Evolutionary conservation across 2,797 vertebrate genomes (phyloP).

Genomic region (Cirrhinus molitorella): DNA sequence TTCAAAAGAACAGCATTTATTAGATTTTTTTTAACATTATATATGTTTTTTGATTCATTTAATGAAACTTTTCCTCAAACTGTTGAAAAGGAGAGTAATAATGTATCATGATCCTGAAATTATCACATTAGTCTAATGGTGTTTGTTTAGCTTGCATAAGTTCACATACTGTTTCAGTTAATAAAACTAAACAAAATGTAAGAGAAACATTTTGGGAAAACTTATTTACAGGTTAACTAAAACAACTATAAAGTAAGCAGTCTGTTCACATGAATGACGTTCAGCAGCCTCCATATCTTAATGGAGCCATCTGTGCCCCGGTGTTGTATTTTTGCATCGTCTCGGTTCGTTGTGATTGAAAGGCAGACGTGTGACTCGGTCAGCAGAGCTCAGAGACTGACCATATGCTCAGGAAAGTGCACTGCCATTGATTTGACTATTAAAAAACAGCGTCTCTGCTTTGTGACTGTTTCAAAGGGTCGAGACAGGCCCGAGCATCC

Average conservation of each 20-base stretch:
- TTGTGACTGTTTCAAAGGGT: constrained; percentile 79
- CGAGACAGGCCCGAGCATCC: constrained; percentile 49
- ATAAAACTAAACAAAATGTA: background rate
- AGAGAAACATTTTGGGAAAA: background rate
- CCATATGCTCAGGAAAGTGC: constrained; percentile 75
- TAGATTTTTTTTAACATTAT: background rate
- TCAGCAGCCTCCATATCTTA: constrained; percentile 1
- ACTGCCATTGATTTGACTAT: constrained; percentile 70
- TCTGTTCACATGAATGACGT: constrained; percentile 6
- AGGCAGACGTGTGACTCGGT: constrained; percentile 65
- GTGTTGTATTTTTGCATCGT: constrained; percentile 22
- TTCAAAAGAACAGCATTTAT: background rate
- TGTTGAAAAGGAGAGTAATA: background rate
- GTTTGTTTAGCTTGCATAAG: background rate
- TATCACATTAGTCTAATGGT: background rate
- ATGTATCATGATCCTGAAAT: background rate
- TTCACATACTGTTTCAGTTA: background rate
- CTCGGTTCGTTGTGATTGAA: constrained; percentile 43
- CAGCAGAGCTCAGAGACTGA: constrained; percentile 56
- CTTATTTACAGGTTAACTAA: background rate
- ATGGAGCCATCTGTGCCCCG: constrained; percentile 54
- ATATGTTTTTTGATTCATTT: background rate
- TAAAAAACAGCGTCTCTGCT: constrained; percentile 75
- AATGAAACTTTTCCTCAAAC: background rate
- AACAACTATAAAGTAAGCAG: background rate